A percentile compares a stretch with the other conserved stretches of the same genome.
Conservation (phyloP, 2,113 vertebrate species). For the Clarias batrachus region DNA sequence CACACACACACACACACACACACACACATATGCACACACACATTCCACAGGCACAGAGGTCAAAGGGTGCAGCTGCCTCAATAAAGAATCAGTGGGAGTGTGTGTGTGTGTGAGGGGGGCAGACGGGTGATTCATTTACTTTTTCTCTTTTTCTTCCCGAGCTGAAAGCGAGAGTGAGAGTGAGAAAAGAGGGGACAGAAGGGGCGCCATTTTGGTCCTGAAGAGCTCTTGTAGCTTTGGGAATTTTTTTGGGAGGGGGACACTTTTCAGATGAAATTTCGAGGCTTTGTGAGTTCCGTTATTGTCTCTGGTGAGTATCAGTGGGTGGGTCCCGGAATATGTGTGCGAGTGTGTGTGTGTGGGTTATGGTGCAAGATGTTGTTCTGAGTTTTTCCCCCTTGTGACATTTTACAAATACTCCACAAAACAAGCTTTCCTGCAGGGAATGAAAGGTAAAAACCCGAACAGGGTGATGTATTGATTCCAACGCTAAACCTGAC, state of each 20-base stretch:
- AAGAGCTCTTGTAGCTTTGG: constrained; percentile 47
- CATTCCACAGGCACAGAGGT: constrained; percentile 76
- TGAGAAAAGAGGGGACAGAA: constrained; percentile 31
- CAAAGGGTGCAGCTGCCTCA: constrained; percentile 78
- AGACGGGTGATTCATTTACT: constrained; percentile 66
- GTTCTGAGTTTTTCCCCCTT: constrained; percentile 10
- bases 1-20: constrained; percentile 44
- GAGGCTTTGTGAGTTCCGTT: constrained; percentile 40
- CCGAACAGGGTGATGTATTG: constrained; percentile 40
- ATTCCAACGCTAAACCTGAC: constrained; percentile 36
- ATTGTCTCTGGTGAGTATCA: constrained; percentile 29
- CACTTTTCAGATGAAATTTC: constrained; percentile 44
- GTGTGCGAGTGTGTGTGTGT: neutral
- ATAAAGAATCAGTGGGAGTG: constrained; percentile 65
- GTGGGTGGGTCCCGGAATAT: neutral
- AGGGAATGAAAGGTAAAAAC: constrained; percentile 37
- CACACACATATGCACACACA: constrained; percentile 55
- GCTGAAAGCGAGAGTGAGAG: constrained; percentile 43
- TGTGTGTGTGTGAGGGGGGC: constrained; percentile 43
- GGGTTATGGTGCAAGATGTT: neutral
- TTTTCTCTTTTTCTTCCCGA: constrained; percentile 58
- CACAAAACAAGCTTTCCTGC: constrained; percentile 32
- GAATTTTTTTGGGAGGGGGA: constrained; percentile 28
- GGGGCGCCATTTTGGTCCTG: constrained; percentile 39
- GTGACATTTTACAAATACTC: constrained; percentile 38